phyloP scores from a whole-genome alignment of 2,888 invertebrate species.

The Prenolepis imparis region DNA sequence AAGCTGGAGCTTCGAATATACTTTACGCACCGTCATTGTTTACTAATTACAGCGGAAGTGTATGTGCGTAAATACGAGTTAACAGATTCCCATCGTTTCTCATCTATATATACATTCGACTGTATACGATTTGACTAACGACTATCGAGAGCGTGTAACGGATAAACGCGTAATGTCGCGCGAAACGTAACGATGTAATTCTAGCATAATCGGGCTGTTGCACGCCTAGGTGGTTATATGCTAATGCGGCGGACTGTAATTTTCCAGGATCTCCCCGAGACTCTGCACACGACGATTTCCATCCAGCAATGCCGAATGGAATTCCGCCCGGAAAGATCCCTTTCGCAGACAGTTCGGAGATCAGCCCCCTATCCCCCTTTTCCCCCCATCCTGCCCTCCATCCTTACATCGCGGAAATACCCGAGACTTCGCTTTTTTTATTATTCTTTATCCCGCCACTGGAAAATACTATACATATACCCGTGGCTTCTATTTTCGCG shows the following conservation, averaged over 20 bases:
- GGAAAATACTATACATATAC: constrained; percentile 38
- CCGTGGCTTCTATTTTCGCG: constrained; percentile 4
- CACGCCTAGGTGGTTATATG: not conserved
- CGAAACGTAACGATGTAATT: not conserved
- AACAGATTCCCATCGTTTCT: constrained; percentile 9
- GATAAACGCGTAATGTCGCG: constrained; percentile 3
- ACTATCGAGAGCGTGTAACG: not conserved
- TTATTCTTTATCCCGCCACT: constrained; percentile 42
- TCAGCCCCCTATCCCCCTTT: too few relatives aligned
- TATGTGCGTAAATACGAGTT: not conserved
- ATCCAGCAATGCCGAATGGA: constrained; percentile 35
- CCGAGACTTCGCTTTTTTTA: constrained; percentile 41
- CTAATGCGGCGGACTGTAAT: constrained; percentile 28
- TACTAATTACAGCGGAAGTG: constrained; percentile 25
- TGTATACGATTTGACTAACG: constrained; percentile 1
- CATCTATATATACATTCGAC: not conserved
- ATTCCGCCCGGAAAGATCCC: constrained; percentile 41
- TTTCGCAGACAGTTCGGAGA: constrained; percentile 39
- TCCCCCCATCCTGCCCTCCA: too few relatives aligned
- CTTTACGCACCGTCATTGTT: constrained; percentile 22
- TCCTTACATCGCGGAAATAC: constrained; percentile 39
- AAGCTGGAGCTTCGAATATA: constrained; percentile 8
- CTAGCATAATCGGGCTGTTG: not conserved
- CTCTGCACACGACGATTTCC: constrained; percentile 15
- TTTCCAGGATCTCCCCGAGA: constrained; percentile 23